Percentiles rank a stretch among this genome's conserved stretches.
These are phyloP conservation scores for Halocynthia aurantium DNA, from an alignment of 23 tunicate genomes.

Conservation along the genomic window DNA sequence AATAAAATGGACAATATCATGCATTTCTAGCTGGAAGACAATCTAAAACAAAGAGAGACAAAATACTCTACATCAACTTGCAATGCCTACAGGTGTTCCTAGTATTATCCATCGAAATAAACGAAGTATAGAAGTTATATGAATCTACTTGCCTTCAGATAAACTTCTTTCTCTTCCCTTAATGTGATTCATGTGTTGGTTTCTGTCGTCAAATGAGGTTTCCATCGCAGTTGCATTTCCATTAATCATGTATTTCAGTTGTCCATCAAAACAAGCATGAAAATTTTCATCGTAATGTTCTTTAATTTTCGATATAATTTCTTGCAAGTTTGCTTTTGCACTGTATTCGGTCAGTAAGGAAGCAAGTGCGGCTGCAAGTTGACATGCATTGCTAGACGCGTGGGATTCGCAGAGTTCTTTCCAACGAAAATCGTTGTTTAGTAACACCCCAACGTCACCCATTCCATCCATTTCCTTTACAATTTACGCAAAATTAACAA, in stretches of 20 bases:
- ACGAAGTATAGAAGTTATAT: no score
- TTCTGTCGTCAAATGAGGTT: neutral
- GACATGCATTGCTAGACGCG: constrained; percentile 44
- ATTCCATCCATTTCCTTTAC: neutral
- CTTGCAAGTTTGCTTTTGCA: neutral
- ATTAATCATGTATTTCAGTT: neutral
- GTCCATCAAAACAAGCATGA: constrained; percentile 24
- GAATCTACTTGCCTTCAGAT: constrained; percentile 5
- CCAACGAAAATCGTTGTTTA: constrained; percentile 24
- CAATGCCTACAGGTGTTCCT: no score
- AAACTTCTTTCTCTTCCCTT: neutral
- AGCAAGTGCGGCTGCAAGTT: constrained; percentile 40
- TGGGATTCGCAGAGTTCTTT: constrained; percentile 47
- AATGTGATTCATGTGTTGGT: neutral
- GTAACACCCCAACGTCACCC: neutral
- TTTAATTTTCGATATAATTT: constrained; percentile 5
- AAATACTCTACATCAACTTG: no score
- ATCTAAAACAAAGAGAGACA: no score
- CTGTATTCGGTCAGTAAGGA: constrained; percentile 7
- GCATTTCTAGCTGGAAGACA: no score
- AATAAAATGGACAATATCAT: no score
- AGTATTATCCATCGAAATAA: no score
- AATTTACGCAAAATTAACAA: no score
- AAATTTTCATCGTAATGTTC: constrained; percentile 18
- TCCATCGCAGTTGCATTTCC: neutral